Percentiles rank a stretch among this genome's conserved stretches.
Evolutionary conservation across 1,140 invertebrate genomes (phyloP).

Genomic region (Penaeus chinensis): DNA sequence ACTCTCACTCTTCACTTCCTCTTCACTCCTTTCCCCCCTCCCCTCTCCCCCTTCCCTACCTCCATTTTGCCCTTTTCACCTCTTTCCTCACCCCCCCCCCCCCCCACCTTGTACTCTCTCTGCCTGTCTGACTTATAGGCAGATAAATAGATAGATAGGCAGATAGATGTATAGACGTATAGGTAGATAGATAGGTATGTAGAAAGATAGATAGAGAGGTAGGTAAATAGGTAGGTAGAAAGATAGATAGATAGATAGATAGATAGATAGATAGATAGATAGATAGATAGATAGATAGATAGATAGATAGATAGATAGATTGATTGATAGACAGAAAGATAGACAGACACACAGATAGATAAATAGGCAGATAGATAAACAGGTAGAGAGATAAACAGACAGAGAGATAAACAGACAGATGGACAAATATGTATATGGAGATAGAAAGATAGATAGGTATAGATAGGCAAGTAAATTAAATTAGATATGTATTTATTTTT

Average conservation of each 20-base stretch:
- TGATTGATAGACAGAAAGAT: slow-evolving; percentile 1
- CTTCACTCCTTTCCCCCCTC: too few species aligned
- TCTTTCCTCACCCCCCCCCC: too few species aligned
- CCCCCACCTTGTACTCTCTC: too few species aligned
- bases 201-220: background rate
- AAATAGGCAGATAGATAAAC: background rate
- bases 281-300: slow-evolving; percentile 2
- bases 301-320: slow-evolving; percentile 4
- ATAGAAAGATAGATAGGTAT: too few species aligned
- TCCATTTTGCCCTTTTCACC: too few species aligned
- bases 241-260: background rate
- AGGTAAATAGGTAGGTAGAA: background rate
- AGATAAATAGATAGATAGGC: background rate
- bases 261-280: slow-evolving; percentile 5
- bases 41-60: too few species aligned
- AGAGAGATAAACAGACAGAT: too few species aligned
- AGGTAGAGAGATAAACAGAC: too few species aligned
- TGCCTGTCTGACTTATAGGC: background rate
- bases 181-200: background rate
- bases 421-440: too few species aligned
- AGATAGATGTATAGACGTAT: background rate
- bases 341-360: background rate
- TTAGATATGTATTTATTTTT: too few species aligned
- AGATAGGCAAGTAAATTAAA: too few species aligned
- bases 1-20: too few species aligned